Base-by-base conservation (phyloP, 1,140 invertebrate genomes). In the Armadillidium nasatum region DNA sequence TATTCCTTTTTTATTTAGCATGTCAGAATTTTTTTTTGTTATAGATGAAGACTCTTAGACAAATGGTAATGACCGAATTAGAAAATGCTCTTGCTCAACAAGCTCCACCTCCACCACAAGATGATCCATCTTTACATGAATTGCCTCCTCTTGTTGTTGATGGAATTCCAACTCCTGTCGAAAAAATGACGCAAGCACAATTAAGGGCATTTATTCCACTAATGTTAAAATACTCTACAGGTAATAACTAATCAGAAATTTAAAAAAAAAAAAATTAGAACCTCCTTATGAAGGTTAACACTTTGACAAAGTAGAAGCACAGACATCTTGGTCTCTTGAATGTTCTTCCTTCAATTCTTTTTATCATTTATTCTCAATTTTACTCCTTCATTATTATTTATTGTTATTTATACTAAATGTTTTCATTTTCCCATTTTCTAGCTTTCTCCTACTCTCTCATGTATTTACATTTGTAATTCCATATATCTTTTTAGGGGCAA, bases 121-220 rank as follows among this genome's bases (percentile, higher is more conserved):
- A 97, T 80, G 95, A 96, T 86, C 93, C 94, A 2, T 92, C 92
- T 68, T 87, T 97, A 50, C 96, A 97, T 85, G 96, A 98, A 87
- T 86, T 98, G 83, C 96, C 96, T 72, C 94, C 95, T 19, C 87
- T 98, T 50, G 95, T 97, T 79, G 96, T 98, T 81, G 96, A 98
- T 86, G 96, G 94, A 68, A 98, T 98, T 84, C 96, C 96, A 44
- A 98, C 96, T 60, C 96, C 95, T 2, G 94, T 98, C 0, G 96
- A 98, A 86, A 98, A 98, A 88, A 98, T 98, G 96, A 98, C 96
- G 22, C 96, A 98, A 85, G 96, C 96, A 46, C 96, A 98, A 85
- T 86, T 98, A 60, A 86, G 96, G 79, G 95, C 95, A 69, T 98
- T 98, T 84, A 98, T 98, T 82, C 96, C 96, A 66, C 88, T 98